phyloP scores from a whole-genome alignment of 2,888 invertebrate species.

The Drosophila birchii region DNA sequence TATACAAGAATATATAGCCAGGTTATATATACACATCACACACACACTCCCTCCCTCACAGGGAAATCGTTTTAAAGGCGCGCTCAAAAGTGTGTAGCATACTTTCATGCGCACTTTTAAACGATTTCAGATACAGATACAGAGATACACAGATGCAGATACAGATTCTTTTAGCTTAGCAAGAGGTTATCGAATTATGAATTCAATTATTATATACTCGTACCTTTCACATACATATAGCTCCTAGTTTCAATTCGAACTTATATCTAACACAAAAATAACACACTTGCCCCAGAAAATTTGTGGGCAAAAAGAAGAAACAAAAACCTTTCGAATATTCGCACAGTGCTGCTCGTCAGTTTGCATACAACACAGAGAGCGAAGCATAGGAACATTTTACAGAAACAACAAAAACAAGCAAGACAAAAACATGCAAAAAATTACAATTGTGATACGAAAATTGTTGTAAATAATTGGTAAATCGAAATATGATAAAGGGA shows the following conservation, averaged over 20 bases:
- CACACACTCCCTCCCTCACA: constrained; percentile 32
- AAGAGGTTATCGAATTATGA: constrained; percentile 49
- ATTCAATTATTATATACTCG: constrained; percentile 73
- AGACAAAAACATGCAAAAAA: constrained; percentile 52
- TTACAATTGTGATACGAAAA: constrained; percentile 76
- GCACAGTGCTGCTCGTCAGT: constrained; percentile 78
- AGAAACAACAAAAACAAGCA: constrained; percentile 37
- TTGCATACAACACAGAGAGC: constrained; percentile 66
- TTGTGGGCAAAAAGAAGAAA: constrained; percentile 4
- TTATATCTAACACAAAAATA: constrained; percentile 63
- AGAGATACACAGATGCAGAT: constrained; percentile 4
- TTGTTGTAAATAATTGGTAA: constrained; percentile 79
- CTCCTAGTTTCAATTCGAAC: constrained; percentile 55
- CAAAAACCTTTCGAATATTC: constrained; percentile 55
- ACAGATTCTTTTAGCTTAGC: constrained; percentile 51
- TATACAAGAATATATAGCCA: constrained; percentile 34
- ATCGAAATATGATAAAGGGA: constrained; percentile 50
- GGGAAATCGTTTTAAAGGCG: neutral
- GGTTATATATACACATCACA: constrained; percentile 34
- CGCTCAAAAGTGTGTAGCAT: neutral
- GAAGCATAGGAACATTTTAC: constrained; percentile 32
- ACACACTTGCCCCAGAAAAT: neutral
- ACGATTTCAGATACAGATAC: neutral
- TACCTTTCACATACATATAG: constrained; percentile 73
- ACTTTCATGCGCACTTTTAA: neutral